These are phyloP conservation scores for Lithophane socia DNA, from an alignment of 2,888 invertebrate species.

Conservation along the genomic window DNA sequence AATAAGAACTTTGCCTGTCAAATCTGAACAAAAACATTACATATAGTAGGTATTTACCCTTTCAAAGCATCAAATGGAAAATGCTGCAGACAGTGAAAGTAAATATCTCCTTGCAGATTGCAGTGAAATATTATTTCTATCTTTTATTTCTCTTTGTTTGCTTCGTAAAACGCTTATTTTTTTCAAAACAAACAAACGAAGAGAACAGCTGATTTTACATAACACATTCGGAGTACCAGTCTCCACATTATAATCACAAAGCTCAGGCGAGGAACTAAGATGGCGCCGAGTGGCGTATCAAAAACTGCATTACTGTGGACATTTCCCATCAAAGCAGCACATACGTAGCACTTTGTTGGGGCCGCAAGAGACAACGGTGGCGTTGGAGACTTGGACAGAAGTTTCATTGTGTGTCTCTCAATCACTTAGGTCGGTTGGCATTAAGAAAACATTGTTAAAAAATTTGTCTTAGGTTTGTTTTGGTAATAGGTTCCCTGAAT, in stretches of 20 bases:
- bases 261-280: conserved; percentile 53
- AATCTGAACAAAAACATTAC: neutral
- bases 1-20: neutral
- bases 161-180: neutral
- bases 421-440: neutral
- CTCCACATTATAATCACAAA: conserved; percentile 66
- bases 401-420: conserved; percentile 11
- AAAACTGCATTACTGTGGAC: conserved; percentile 71
- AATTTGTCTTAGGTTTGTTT: too few relatives aligned
- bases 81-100: neutral
- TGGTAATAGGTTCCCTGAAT: neutral
- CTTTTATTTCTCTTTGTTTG: neutral
- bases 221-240: conserved; percentile 29
- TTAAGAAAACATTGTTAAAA: neutral
- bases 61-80: neutral
- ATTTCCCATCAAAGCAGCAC: conserved; percentile 67
- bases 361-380: conserved; percentile 40
- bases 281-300: conserved; percentile 63
- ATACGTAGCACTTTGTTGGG: conserved; percentile 66
- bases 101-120: neutral
- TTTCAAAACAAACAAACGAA: neutral
- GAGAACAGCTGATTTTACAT: neutral
- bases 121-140: too few relatives aligned
- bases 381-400: conserved; percentile 33
- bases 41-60: neutral